Base-by-base conservation (phyloP, 2,113 vertebrate species). In the Trematomus loennbergii region DNA sequence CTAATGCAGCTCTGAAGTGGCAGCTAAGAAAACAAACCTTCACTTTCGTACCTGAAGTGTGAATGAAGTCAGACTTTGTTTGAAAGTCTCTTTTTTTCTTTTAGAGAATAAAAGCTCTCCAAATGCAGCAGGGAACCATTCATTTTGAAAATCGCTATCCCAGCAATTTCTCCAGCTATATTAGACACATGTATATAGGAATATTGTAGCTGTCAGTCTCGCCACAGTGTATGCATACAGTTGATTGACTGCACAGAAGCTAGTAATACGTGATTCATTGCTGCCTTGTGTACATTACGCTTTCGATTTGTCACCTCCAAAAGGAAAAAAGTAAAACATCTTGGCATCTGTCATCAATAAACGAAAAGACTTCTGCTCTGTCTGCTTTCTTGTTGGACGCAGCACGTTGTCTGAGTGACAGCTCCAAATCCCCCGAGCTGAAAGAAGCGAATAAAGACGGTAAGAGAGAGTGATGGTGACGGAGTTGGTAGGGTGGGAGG, bases 241-340 rank as follows among this genome's bases (percentile, higher is more conserved):
- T 11, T 74, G 70, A 69, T 33, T 11, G 78, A 69, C 54, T 67
- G 62, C 49, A 4, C 29, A 43, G 54, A 66, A 1, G 71, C 79
- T 22, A 15, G 40, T 52, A 70, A 17, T 20, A 22, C 72, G 59
- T 82, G 12, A 76, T 78, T 86, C 78, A 81, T 69, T 0, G 60
- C 77, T 12, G 64, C 64, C 54, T 66, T 17, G 25, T 82, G 70
- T 29, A 60, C 69, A 36, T 80, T 50, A 46, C 45, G 2, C 58
- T 75, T 85, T 82, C 9, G 10, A 78, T 87, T 85, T 85, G 79
- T 85, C 86, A 78, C 69, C 69, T 79, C 46, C 75, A 72, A 40
- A 81, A 66, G 83, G 54, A 54, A 16, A 81, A 33, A 50, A 58
- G 50, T 36, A 29, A 71, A 85, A 59, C 55, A 50, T 49, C 63